Evolutionary conservation across 2,888 invertebrate species (phyloP).

Genomic region (Cybosia mesomella): DNA sequence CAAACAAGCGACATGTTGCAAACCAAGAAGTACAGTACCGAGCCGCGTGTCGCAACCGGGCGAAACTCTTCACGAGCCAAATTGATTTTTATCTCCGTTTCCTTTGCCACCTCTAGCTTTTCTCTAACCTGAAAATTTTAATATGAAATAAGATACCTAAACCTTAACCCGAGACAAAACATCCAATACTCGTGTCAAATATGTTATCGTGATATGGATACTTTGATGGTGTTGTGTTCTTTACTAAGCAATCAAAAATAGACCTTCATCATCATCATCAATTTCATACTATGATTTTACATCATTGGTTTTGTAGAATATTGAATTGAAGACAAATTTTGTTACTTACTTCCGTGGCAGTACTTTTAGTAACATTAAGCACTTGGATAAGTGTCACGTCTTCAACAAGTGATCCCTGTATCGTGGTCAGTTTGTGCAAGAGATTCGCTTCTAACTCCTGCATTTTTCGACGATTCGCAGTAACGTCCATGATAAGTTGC

Average conservation of each 20-base stretch:
- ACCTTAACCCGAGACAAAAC: no score
- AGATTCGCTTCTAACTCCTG: slow-evolving; percentile 94
- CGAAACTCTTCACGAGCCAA: slow-evolving; percentile 94
- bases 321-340: neutral
- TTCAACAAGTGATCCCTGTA: slow-evolving; percentile 94
- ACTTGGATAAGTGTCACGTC: slow-evolving; percentile 95
- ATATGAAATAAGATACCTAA: neutral
- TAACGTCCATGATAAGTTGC: slow-evolving; percentile 93
- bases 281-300: neutral
- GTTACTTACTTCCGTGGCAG: slow-evolving; percentile 89
- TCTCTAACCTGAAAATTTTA: slow-evolving; percentile 87
- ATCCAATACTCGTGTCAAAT: neutral
- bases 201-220: neutral
- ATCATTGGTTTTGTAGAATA: neutral
- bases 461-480: slow-evolving; percentile 94
- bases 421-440: slow-evolving; percentile 94
- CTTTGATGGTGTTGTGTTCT: neutral
- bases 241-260: neutral
- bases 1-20: slow-evolving; percentile 96
- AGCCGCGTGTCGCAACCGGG: slow-evolving; percentile 94
- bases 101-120: slow-evolving; percentile 92
- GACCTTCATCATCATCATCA: no score
- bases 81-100: slow-evolving; percentile 95
- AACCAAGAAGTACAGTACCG: slow-evolving; percentile 94
- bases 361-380: slow-evolving; percentile 92